Conservation (phyloP, 2,888 invertebrate genomes). For the Chrysolina haemoptera region DNA sequence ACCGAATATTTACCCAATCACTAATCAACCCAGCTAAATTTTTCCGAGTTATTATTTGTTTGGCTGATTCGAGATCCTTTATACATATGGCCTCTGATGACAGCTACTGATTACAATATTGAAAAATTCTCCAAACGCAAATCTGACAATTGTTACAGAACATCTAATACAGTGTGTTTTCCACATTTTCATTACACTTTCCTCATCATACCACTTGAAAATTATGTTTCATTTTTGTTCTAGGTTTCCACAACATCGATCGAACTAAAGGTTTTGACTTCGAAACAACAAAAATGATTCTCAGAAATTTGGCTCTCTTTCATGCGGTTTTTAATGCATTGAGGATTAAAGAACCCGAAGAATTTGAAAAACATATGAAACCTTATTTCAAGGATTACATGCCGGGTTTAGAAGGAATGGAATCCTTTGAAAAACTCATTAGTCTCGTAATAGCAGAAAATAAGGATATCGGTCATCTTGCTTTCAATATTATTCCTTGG, state of each 20-base stretch:
- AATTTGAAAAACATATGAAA: not conserved
- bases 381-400: conserved; percentile 57
- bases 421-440: not conserved
- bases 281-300: conserved; percentile 68
- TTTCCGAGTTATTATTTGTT: too few species aligned
- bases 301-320: conserved; percentile 71
- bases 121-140: too few species aligned
- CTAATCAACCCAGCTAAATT: too few species aligned
- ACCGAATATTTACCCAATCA: too few species aligned
- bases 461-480: conserved; percentile 11
- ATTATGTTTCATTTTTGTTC: conserved; percentile 45
- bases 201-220: too few species aligned
- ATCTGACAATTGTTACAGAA: too few species aligned
- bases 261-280: conserved; percentile 71
- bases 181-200: too few species aligned
- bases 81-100: too few species aligned
- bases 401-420: conserved; percentile 1
- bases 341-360: conserved; percentile 61
- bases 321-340: conserved; percentile 73
- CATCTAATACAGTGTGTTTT: too few species aligned
- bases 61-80: too few species aligned
- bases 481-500: conserved; percentile 7
- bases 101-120: too few species aligned
- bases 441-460: conserved; percentile 25
- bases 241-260: conserved; percentile 71